A percentile compares a stretch with the other conserved stretches of the same genome.
phyloP scores from a whole-genome alignment of 2,888 invertebrate species.

The Neoaliturus tenellus region DNA sequence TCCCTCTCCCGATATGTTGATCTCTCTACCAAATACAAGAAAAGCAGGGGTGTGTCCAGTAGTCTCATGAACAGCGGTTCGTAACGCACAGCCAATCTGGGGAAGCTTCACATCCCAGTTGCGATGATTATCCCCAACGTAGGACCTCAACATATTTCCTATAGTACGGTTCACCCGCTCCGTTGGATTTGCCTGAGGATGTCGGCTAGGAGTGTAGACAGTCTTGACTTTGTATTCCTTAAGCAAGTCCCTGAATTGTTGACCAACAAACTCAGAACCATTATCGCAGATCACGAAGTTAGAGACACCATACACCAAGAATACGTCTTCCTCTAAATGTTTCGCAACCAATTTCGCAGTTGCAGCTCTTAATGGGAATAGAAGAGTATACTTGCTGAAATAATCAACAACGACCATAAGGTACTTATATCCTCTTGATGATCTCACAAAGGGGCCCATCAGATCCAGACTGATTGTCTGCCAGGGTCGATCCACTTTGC shows the following conservation, averaged over 20 bases:
- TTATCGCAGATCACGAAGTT: slow-evolving; percentile 33
- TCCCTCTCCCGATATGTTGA: background rate
- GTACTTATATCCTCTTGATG: slow-evolving; percentile 64
- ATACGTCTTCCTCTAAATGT: slow-evolving; percentile 35
- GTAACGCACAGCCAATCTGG: slow-evolving; percentile 64
- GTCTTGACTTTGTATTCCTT: slow-evolving; percentile 58
- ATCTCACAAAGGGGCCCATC: slow-evolving; percentile 68
- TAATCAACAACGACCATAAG: slow-evolving; percentile 67
- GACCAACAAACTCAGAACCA: slow-evolving; percentile 25
- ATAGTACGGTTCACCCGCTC: slow-evolving; percentile 68
- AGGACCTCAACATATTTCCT: slow-evolving; percentile 69
- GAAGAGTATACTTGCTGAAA: slow-evolving; percentile 66
- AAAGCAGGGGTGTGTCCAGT: slow-evolving; percentile 65
- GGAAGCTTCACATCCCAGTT: slow-evolving; percentile 64
- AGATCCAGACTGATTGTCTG: slow-evolving; percentile 64
- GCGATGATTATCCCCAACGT: slow-evolving; percentile 66
- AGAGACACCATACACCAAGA: slow-evolving; percentile 37
- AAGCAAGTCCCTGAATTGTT: background rate
- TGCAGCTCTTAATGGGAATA: slow-evolving; percentile 62
- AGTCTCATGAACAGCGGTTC: slow-evolving; percentile 62
- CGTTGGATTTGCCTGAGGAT: slow-evolving; percentile 69
- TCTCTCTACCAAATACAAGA: slow-evolving; percentile 41
- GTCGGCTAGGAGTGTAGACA: slow-evolving; percentile 65
- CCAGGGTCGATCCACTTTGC: slow-evolving; percentile 1
- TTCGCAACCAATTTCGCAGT: slow-evolving; percentile 58